Conservation (phyloP, 2,113 vertebrate genomes). For the Prietella phreatophila region DNA sequence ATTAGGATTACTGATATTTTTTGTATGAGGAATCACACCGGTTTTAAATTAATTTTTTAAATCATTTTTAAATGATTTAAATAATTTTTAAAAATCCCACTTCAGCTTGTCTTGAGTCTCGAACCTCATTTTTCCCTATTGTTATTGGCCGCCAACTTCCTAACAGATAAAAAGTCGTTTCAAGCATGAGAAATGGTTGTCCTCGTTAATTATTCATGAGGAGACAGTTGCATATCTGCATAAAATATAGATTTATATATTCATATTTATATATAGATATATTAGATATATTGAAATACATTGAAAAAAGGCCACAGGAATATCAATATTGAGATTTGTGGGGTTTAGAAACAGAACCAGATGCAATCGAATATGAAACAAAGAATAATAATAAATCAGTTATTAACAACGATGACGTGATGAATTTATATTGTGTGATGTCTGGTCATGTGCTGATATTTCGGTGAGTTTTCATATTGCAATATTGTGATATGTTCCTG, state of each 20-base stretch:
- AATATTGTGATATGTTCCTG: too few species aligned
- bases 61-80: too few species aligned
- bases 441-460: slow-evolving; percentile 38
- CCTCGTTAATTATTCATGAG: slow-evolving; percentile 62
- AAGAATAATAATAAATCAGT: background rate
- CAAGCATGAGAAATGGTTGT: slow-evolving; percentile 60
- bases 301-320: slow-evolving; percentile 78
- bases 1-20: background rate
- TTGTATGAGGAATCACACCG: background rate
- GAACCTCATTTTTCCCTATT: slow-evolving; percentile 44
- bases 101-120: background rate
- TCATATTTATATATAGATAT: slow-evolving; percentile 49
- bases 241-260: slow-evolving; percentile 56
- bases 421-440: background rate
- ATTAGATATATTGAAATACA: slow-evolving; percentile 64
- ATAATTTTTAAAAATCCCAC: background rate
- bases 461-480: background rate
- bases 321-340: slow-evolving; percentile 59
- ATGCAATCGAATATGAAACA: slow-evolving; percentile 9
- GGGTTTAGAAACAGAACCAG: slow-evolving; percentile 2
- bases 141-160: slow-evolving; percentile 56
- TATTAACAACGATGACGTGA: background rate
- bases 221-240: slow-evolving; percentile 75
- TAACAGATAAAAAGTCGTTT: slow-evolving; percentile 59
- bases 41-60: background rate